Conservation (phyloP, 2,797 vertebrate species). For the Glyptemys insculpta region DNA sequence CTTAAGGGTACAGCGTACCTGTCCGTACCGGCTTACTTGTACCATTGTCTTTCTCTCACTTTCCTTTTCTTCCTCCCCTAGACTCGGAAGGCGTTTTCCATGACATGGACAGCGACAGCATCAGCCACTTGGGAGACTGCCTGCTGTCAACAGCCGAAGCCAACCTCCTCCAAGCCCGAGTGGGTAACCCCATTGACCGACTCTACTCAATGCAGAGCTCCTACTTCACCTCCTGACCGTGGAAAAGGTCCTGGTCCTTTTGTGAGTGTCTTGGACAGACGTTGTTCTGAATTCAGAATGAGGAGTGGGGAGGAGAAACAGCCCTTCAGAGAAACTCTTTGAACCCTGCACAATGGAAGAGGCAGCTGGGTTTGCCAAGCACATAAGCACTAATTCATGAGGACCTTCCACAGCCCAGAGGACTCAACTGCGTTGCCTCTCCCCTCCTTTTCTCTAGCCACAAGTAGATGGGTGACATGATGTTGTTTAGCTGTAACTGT, state of each 20-base stretch:
- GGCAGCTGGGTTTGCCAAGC: background rate
- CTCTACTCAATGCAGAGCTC: constrained; percentile 97
- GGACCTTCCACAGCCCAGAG: background rate
- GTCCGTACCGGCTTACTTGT: no score
- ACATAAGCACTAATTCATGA: rapidly evolving
- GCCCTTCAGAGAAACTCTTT: constrained; percentile 17
- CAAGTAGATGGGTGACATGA: background rate
- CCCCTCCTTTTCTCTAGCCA: background rate
- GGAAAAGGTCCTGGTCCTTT: background rate
- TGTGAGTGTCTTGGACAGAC: rapidly evolving
- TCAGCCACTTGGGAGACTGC: constrained; percentile 91
- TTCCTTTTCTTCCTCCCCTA: constrained; percentile 47
- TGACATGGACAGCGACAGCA: constrained; percentile 91
- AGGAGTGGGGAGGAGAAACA: background rate
- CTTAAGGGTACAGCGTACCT: no score
- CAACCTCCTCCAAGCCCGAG: constrained; percentile 85
- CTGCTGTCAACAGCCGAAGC: constrained; percentile 88
- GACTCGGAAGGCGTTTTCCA: constrained; percentile 93
- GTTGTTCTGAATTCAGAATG: background rate
- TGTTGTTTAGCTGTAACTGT: constrained; percentile 31
- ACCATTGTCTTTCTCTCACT: rapidly evolving
- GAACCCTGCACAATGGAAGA: background rate
- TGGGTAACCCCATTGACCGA: constrained; percentile 93
- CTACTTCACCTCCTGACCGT: constrained; percentile 94
- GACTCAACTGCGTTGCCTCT: background rate